phyloP scores from a whole-genome alignment of 2,797 vertebrate genomes.

The Sphaeramia orbicularis region DNA sequence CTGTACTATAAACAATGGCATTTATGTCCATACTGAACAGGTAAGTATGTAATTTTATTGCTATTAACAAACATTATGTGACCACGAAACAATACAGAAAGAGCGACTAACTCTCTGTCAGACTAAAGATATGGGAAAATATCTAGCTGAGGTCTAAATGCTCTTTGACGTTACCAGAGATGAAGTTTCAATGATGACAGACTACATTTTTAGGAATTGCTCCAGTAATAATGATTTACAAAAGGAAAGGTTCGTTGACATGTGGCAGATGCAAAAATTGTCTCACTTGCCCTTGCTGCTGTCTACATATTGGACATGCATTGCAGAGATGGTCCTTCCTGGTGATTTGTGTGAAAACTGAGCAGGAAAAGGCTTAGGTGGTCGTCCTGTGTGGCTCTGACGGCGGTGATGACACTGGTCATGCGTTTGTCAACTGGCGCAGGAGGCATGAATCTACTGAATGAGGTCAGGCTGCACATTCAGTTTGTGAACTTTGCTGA shows the following conservation, averaged over 20 bases:
- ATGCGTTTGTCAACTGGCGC: constrained; percentile 12
- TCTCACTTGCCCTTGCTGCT: not conserved
- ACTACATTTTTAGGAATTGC: not conserved
- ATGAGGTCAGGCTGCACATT: constrained; percentile 56
- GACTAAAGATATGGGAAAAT: too few relatives aligned
- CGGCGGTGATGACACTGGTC: constrained; percentile 22
- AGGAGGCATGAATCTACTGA: constrained; percentile 58
- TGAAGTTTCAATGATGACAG: too few relatives aligned
- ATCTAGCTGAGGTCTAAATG: too few relatives aligned
- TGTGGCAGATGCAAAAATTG: not conserved
- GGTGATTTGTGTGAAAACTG: not conserved
- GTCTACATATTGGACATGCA: too few relatives aligned
- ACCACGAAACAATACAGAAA: not conserved
- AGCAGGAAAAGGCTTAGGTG: not conserved
- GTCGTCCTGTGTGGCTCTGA: not conserved
- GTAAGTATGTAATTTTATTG: not conserved
- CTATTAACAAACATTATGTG: not conserved
- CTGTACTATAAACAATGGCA: not conserved
- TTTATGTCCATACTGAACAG: not conserved
- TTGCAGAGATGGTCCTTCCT: not conserved
- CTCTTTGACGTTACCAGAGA: too few relatives aligned
- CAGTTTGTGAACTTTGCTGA: constrained; percentile 29
- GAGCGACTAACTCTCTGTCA: too few relatives aligned
- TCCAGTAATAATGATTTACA: not conserved
- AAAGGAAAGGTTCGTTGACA: not conserved